phyloP scores from a whole-genome alignment of 1,140 invertebrate species.

The Papilio aristodemus region DNA sequence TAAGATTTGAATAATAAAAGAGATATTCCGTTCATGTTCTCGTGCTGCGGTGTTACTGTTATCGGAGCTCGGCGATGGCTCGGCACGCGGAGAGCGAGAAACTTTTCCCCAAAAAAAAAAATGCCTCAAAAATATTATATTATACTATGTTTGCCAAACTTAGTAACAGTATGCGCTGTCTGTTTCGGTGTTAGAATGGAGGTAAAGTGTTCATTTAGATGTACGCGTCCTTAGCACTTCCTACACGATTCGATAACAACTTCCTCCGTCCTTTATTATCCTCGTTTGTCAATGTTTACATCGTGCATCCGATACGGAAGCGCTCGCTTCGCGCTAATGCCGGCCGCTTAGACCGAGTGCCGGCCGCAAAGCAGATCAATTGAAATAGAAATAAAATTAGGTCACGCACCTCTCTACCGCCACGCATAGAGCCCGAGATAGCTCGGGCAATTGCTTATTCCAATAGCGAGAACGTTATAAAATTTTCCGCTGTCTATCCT shows the following conservation, averaged over 20 bases:
- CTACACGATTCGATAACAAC: slow-evolving; percentile 73
- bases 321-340: background rate
- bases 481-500: slow-evolving; percentile 57
- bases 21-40: slow-evolving; percentile 65
- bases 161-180: slow-evolving; percentile 37
- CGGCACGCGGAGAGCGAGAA: slow-evolving; percentile 34
- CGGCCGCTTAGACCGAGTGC: too few relatives aligned
- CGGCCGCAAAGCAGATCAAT: slow-evolving; percentile 38
- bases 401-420: slow-evolving; percentile 51
- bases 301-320: slow-evolving; percentile 62
- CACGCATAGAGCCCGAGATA: slow-evolving; percentile 44
- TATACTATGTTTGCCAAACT: slow-evolving; percentile 30
- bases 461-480: slow-evolving; percentile 44
- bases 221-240: slow-evolving; percentile 60
- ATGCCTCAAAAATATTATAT: slow-evolving; percentile 21
- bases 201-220: slow-evolving; percentile 40
- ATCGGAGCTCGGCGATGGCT: slow-evolving; percentile 41
- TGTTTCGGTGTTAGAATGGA: slow-evolving; percentile 47
- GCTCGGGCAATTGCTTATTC: slow-evolving; percentile 50
- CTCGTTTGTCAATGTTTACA: slow-evolving; percentile 63
- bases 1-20: slow-evolving; percentile 75
- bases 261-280: slow-evolving; percentile 71
- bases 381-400: slow-evolving; percentile 64
- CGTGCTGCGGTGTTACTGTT: slow-evolving; percentile 58
- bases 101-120: slow-evolving; percentile 37